Evolutionary conservation across 2,113 vertebrate species (phyloP).

Genomic region (Echinops telfairi): DNA sequence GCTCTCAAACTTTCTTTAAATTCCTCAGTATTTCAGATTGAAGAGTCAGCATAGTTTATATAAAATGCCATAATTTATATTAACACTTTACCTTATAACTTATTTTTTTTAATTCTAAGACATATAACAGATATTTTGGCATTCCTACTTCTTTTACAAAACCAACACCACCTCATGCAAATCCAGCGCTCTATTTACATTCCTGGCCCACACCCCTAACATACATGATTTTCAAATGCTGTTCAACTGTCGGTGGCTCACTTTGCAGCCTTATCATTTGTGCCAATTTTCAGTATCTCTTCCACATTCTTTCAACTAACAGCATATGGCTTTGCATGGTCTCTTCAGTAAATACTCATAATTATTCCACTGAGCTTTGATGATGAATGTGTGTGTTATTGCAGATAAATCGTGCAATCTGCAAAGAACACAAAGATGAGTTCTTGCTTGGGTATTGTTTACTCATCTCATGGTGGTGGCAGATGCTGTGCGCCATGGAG

Average conservation of each 20-base stretch:
- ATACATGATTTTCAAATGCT: slow-evolving; percentile 52
- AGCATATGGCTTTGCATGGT: slow-evolving; percentile 75
- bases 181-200: slow-evolving; percentile 11
- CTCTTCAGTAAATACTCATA: slow-evolving; percentile 74
- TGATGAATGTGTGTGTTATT: slow-evolving; percentile 71
- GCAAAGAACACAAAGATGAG: slow-evolving; percentile 67
- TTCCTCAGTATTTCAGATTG: neutral
- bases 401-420: slow-evolving; percentile 78
- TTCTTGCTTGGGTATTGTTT: slow-evolving; percentile 59
- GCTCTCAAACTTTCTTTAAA: slow-evolving; percentile 35
- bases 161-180: neutral
- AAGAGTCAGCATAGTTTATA: neutral
- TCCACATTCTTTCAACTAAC: slow-evolving; percentile 67
- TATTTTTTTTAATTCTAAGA: neutral
- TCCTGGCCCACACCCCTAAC: neutral
- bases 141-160: neutral
- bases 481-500: neutral
- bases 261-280: slow-evolving; percentile 76
- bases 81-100: neutral
- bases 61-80: neutral
- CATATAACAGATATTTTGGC: slow-evolving; percentile 28
- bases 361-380: slow-evolving; percentile 73
- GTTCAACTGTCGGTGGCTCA: slow-evolving; percentile 66
- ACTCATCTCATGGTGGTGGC: slow-evolving; percentile 49
- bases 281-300: slow-evolving; percentile 64